Evolutionary conservation across 2,888 invertebrate genomes (phyloP), one percentile per base, ranked within the genome.

Genomic region (Nymphalis polychloros): DNA sequence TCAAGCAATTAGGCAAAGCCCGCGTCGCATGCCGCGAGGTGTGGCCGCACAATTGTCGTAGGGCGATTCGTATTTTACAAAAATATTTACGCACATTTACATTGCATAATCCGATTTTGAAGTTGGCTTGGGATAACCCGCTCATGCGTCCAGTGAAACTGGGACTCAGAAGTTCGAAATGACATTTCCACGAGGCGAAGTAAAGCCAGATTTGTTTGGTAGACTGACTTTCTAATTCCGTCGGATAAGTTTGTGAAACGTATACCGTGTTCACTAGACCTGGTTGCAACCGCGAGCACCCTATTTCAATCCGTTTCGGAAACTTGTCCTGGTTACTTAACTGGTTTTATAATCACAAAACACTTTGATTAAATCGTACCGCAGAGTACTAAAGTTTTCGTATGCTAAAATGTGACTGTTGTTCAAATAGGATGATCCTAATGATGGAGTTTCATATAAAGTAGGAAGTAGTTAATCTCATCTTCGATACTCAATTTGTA

Each of bases 181-280:
- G 89, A 88, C 89, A 90, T 86, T 89, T 84, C 76, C 88, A 87
- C 84, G 81, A 79, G 78, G 79, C 80, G 79, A 82, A 85, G 84
- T 86, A 88, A 91, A 89, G 87, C 88, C 90, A 85, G 88, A 91
- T 91, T 89, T 89, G 89, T 87, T 80, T 79, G 78, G 76, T 73
- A 74, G 85, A 88, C 86, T 90, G 92, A 90, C 91, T 92, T 90
- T 87, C 90, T 92, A 92, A 92, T 91, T 91, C 88, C 81, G 77
- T 76, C 79, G 78, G 80, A 83, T 87, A 92, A 92, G 87, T 92
- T 91, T 88, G 85, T 91, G 88, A 91, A 92, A 92, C 88, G 90
- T 89, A 90, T 90, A 86, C 87, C 86, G 86, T 91, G 92, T 92
- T 82, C 84, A 80, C 78, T 88, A 85, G 87, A 85, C 85, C 87